Evolutionary conservation across 2,113 vertebrate genomes (phyloP), one percentile per base, ranked within the genome.

Genomic region (Suncus etruscus): DNA sequence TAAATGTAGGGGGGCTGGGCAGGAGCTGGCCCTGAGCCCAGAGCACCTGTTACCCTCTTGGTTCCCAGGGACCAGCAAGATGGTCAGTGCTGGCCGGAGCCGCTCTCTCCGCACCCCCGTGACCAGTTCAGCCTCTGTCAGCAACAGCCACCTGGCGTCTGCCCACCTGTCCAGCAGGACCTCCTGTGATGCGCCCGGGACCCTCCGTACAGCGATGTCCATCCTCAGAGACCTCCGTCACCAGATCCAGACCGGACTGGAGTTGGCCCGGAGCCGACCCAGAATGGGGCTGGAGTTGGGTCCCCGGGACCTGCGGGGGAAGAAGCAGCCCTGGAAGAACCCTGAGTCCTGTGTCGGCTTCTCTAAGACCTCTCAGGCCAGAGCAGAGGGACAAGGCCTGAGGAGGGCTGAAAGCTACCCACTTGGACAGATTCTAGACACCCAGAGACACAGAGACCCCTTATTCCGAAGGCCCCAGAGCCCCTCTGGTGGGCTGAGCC

Each of bases 201-300:
- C 58, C 6, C n/a, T 94, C 68, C 95, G 88, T 1, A 51, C 45
- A 0, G 79, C 95, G 0, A 47, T 94, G 88, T 77, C 77, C 11
- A 8, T 87, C 77, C 90, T 96, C 0, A 65, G 6, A 86, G 94
- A 91, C 32, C 94, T 95, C 48, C 90, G 77, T 45, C 86, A 10
- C 65, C 95, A 95, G 8, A 78, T 94, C 54, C 95, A 96, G 84
- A 73, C 90, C 0, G 65, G 94, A 73, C 95, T 96, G 82, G 81
- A 95, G 25, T 1, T 86, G 86, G 72, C 93, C 79, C 80, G 3
- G 50, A 15, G 2, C 3, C 45, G 2, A 8, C 18, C 6, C 18
- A 11, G 32, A 31, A 45, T 1, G 0, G 3, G 27, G 2, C 39
- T 0, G 0, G 51, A 79, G 84, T 16, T 1, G 2, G 1, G 27